Conservation (phyloP, 1,140 invertebrate species). For the Leptestheria dahalacensis region DNA sequence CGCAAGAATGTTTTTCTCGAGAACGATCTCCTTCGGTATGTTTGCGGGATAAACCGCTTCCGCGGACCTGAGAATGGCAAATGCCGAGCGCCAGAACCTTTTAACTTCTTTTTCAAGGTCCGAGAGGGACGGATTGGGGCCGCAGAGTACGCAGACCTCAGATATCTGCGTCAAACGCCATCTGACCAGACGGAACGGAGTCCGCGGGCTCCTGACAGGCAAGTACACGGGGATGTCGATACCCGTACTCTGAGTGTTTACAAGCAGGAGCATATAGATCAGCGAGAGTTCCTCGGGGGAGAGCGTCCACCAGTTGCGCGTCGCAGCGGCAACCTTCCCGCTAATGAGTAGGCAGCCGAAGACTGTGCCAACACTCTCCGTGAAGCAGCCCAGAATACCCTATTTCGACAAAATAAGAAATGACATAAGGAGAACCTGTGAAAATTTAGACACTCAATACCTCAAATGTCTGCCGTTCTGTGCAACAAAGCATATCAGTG, state of each 20-base stretch:
- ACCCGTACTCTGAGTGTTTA: constrained; percentile 7
- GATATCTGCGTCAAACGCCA: constrained; percentile 13
- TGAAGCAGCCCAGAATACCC: constrained; percentile 12
- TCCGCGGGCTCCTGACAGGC: constrained; percentile 10
- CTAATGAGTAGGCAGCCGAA: constrained; percentile 13
- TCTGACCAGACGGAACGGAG: constrained; percentile 10
- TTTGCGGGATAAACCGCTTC: constrained; percentile 9
- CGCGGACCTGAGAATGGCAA: constrained; percentile 11
- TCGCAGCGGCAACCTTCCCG: constrained; percentile 13
- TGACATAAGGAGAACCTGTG: background rate
- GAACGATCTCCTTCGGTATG: constrained; percentile 8
- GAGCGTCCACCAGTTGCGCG: constrained; percentile 13
- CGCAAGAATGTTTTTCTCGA: constrained; percentile 13
- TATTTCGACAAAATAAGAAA: constrained; percentile 1
- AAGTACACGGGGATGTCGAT: constrained; percentile 13
- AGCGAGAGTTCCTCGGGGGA: constrained; percentile 1
- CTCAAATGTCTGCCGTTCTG: constrained; percentile 11
- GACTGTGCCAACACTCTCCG: constrained; percentile 15
- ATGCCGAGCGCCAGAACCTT: constrained; percentile 13
- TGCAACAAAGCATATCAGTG: constrained; percentile 8
- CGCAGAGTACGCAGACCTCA: constrained; percentile 9
- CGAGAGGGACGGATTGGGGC: constrained; percentile 10
- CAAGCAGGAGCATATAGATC: constrained; percentile 3
- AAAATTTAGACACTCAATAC: too few species aligned
- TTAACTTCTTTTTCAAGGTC: constrained; percentile 15